A percentile compares a stretch with the other conserved stretches of the same genome.
These are phyloP conservation scores for Synanthedon vespiformis DNA, from an alignment of 2,888 invertebrate species.

Conservation along the genomic window DNA sequence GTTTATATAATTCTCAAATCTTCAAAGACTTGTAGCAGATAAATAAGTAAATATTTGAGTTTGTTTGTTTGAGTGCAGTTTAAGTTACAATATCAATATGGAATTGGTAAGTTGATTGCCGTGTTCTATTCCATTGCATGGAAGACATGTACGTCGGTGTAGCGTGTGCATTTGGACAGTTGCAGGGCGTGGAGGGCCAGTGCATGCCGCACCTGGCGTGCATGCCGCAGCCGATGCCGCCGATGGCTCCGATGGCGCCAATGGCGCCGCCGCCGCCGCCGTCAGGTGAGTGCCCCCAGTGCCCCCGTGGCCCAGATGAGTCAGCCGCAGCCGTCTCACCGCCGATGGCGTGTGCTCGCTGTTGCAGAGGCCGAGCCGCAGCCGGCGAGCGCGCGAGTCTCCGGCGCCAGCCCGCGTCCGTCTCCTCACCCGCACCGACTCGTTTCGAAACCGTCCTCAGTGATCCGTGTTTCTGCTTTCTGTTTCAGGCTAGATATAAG, in stretches of 20 bases:
- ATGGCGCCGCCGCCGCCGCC: conserved; percentile 2
- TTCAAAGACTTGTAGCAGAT: no score
- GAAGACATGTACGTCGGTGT: no score
- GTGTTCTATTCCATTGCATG: no score
- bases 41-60: no score
- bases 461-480: conserved; percentile 66
- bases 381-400: neutral
- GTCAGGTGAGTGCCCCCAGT: conserved; percentile 3
- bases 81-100: no score
- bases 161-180: neutral
- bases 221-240: conserved; percentile 2
- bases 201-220: conserved; percentile 7
- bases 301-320: neutral
- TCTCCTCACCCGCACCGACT: conserved; percentile 14
- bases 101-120: no score
- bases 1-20: no score
- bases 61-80: no score
- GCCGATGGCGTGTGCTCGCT: conserved; percentile 15
- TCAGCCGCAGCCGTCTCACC: conserved; percentile 8
- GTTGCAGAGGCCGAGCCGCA: conserved; percentile 11
- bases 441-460: conserved; percentile 23
- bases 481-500: conserved; percentile 67
- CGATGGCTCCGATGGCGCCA: neutral
- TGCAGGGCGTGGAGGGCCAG: neutral
- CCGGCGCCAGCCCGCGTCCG: neutral